A percentile compares a stretch with the other conserved stretches of the same genome.
Conservation (phyloP, 2,888 invertebrate species). For the Pharmacophagus antenor region DNA sequence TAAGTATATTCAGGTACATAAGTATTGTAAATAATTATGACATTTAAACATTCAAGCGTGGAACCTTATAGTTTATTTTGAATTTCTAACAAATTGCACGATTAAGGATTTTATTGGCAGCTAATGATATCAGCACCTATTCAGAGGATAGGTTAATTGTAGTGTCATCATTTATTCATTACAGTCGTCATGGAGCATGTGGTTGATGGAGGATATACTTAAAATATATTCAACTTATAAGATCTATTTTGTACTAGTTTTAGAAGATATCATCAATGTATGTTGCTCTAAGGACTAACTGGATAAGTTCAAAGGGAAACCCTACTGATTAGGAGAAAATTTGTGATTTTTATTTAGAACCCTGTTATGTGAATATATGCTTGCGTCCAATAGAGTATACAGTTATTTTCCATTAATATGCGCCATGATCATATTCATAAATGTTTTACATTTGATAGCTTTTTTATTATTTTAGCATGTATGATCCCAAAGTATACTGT, state of each 20-base stretch:
- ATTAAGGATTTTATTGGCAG: conserved; percentile 7
- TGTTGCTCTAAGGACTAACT: conserved; percentile 2
- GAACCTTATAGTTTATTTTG: conserved; percentile 8
- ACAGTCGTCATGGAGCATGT: conserved; percentile 5
- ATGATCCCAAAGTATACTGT: conserved; percentile 21
- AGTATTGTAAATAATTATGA: conserved; percentile 6
- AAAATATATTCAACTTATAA: conserved; percentile 16
- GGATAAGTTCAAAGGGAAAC: conserved; percentile 15
- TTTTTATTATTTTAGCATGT: conserved; percentile 29
- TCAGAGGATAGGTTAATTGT: conserved; percentile 1
- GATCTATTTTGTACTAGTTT: conserved; percentile 11
- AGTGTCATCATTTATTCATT: conserved; percentile 10
- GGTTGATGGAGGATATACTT: conserved; percentile 6
- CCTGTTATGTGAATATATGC: conserved; percentile 49
- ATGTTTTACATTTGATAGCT: conserved; percentile 9
- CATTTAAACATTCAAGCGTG: not conserved
- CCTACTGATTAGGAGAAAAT: conserved; percentile 17
- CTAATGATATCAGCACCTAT: conserved; percentile 1
- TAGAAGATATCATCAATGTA: conserved; percentile 10
- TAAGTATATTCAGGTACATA: not conserved
- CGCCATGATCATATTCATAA: conserved; percentile 25
- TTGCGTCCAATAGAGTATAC: conserved; percentile 57
- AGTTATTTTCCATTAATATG: conserved; percentile 19
- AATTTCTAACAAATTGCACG: conserved; percentile 3
- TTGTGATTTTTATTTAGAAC: conserved; percentile 38